Evolutionary conservation across 2,888 invertebrate species (phyloP).

Genomic region (Oscheius sp.): DNA sequence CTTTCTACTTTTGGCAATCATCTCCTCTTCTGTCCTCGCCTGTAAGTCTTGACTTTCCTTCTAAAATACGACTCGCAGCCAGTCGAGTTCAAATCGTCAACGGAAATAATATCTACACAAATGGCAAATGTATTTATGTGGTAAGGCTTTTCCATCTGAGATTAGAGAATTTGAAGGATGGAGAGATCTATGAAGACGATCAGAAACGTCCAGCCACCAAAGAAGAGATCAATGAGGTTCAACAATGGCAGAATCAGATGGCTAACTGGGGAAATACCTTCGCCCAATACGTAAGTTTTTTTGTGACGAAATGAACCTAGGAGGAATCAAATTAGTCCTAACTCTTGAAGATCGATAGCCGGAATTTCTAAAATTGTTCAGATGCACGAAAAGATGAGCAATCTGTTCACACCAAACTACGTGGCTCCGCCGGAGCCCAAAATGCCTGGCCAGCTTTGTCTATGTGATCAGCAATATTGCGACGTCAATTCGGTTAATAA

Average conservation of each 20-base stretch:
- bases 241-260: conserved; percentile 6
- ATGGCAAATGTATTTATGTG: conserved; percentile 10
- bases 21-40: background rate
- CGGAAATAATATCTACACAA: background rate
- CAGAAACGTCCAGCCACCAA: background rate
- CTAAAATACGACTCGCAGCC: background rate
- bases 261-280: conserved; percentile 9
- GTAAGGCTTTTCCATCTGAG: background rate
- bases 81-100: background rate
- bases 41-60: background rate
- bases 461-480: background rate
- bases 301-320: too few species aligned
- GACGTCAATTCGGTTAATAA: background rate
- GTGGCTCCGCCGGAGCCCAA: background rate
- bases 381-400: conserved; percentile 16
- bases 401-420: conserved; percentile 10
- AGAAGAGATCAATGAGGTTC: background rate
- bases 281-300: background rate
- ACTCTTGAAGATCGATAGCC: too few species aligned
- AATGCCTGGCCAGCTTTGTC: background rate
- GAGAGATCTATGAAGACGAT: conserved; percentile 9
- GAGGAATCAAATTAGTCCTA: too few species aligned
- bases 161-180: background rate
- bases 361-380: background rate
- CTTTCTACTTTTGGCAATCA: background rate